These are phyloP conservation scores for Eurosta solidaginis DNA, from an alignment of 1,140 invertebrate genomes.

Conservation along the genomic window DNA sequence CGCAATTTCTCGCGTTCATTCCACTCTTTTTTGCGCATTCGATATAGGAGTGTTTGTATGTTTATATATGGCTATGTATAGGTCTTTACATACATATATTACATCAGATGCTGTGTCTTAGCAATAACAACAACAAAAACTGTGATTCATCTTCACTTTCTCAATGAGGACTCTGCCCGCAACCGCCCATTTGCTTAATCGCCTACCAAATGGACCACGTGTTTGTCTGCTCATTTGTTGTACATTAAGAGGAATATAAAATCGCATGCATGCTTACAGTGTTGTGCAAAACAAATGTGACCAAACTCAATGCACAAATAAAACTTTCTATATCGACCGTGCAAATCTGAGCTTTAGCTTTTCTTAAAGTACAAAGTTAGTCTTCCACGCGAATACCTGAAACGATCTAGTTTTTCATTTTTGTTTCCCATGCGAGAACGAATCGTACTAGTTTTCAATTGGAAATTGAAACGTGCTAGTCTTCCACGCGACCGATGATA, in stretches of 20 bases:
- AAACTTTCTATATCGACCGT: too few species aligned
- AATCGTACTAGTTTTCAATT: too few species aligned
- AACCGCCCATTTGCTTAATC: constrained; percentile 25
- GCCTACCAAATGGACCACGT: constrained; percentile 6
- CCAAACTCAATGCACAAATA: too few species aligned
- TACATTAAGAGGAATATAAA: background rate
- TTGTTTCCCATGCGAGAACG: too few species aligned
- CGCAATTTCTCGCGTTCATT: constrained; percentile 6
- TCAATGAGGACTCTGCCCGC: background rate
- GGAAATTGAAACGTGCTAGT: too few species aligned
- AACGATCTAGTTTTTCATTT: too few species aligned
- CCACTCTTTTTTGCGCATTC: background rate
- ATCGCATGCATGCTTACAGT: background rate
- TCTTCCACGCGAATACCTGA: too few species aligned
- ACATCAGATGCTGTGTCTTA: background rate
- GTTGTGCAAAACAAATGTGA: too few species aligned
- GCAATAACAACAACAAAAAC: background rate
- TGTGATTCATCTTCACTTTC: constrained; percentile 12
- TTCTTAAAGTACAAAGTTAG: too few species aligned
- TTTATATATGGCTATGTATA: background rate
- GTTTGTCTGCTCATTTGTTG: constrained; percentile 13
- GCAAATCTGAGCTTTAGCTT: too few species aligned
- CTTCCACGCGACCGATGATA: too few species aligned
- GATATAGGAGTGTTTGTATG: background rate
- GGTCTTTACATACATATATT: background rate